A percentile compares a stretch with the other conserved stretches of the same genome.
These are phyloP conservation scores for Nixonia krombeini DNA, from an alignment of 1,140 invertebrate genomes.

Conservation along the genomic window DNA sequence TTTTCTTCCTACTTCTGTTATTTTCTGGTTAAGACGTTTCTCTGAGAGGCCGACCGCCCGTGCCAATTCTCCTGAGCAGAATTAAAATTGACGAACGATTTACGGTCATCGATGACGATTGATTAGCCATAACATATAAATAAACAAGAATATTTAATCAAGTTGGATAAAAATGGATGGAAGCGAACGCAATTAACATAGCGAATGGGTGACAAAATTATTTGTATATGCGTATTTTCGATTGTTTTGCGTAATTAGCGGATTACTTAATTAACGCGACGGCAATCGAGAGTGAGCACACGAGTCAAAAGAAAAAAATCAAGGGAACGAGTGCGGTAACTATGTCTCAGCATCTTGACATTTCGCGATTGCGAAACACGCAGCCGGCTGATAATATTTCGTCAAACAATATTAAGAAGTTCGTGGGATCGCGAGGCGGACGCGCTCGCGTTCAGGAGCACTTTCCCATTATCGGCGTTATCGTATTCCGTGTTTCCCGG, in stretches of 20 bases:
- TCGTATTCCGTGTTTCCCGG: constrained; percentile 19
- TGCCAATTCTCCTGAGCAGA: background rate
- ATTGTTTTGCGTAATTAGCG: no score
- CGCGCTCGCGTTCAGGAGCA: constrained; percentile 9
- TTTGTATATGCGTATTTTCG: no score
- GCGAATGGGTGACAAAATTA: no score
- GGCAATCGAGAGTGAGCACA: no score
- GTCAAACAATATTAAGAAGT: constrained; percentile 12
- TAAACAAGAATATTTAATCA: no score
- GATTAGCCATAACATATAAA: no score
- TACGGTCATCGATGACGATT: no score
- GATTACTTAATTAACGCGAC: no score
- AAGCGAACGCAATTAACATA: no score
- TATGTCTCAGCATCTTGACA: constrained; percentile 37
- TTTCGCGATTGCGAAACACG: constrained; percentile 9
- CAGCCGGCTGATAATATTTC: background rate
- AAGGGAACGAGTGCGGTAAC: constrained; percentile 28
- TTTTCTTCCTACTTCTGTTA: constrained; percentile 66
- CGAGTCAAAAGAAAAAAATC: no score
- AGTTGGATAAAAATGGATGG: no score
- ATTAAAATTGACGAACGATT: no score
- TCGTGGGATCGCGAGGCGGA: constrained; percentile 13
- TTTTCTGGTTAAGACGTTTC: constrained; percentile 53
- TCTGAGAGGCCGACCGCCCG: constrained; percentile 3
- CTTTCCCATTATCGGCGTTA: constrained; percentile 41